A percentile compares a stretch with the other conserved stretches of the same genome.
phyloP scores from a whole-genome alignment of 1,140 invertebrate species.

The Arion vulgaris region DNA sequence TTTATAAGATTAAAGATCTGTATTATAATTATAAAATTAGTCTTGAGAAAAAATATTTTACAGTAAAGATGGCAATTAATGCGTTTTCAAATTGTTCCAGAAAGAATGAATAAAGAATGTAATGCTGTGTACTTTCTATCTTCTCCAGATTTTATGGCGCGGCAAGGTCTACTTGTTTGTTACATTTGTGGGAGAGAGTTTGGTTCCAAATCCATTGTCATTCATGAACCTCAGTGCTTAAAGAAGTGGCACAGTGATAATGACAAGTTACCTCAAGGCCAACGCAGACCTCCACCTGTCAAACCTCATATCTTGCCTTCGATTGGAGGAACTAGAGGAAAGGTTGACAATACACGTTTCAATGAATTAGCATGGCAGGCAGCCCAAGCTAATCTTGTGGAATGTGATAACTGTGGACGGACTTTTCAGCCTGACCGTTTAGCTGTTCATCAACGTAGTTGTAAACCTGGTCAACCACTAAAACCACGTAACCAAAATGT shows the following conservation, averaged over 20 bases:
- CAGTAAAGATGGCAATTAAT: too few relatives aligned
- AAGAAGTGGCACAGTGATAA: conserved; percentile 84
- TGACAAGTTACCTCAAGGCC: conserved; percentile 76
- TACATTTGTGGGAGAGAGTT: conserved; percentile 74
- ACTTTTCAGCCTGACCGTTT: conserved; percentile 82
- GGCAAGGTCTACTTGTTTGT: conserved; percentile 65
- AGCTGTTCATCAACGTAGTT: conserved; percentile 79
- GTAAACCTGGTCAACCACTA: conserved; percentile 70
- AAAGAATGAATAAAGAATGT: background rate
- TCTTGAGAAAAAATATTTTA: too few relatives aligned
- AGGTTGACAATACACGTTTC: conserved; percentile 54
- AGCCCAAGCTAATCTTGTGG: conserved; percentile 76
- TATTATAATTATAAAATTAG: too few relatives aligned
- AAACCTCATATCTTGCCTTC: conserved; percentile 74
- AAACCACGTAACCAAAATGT: conserved; percentile 39
- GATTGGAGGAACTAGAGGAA: conserved; percentile 44
- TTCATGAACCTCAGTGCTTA: conserved; percentile 85
- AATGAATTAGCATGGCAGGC: conserved; percentile 70
- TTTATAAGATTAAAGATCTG: too few relatives aligned
- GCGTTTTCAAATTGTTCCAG: background rate
- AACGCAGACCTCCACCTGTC: conserved; percentile 77
- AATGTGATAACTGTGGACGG: conserved; percentile 79
- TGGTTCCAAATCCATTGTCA: conserved; percentile 77
- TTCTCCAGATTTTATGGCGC: conserved; percentile 21
- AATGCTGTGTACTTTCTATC: background rate